Percentiles rank a stretch among this genome's conserved stretches.
These are phyloP conservation scores for Neria commutata DNA, from an alignment of 2,888 invertebrate species.

Conservation along the genomic window DNA sequence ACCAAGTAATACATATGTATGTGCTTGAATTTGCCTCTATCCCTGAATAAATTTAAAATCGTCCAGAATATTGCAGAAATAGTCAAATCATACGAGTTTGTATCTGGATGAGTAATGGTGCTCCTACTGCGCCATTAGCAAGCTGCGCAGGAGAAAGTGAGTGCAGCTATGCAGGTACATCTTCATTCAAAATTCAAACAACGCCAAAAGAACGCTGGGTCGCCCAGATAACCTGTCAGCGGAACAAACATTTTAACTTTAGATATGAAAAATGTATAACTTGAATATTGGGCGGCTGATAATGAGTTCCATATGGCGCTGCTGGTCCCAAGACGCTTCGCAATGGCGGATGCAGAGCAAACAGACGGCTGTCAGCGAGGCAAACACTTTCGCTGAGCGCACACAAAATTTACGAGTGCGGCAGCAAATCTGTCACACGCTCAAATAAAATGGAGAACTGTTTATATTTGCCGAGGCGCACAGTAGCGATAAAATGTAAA, in stretches of 20 bases:
- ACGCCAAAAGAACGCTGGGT: constrained; percentile 25
- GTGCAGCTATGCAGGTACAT: no score
- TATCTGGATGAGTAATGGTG: neutral
- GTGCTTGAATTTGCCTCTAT: no score
- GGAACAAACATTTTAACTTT: constrained; percentile 41
- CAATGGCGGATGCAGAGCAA: neutral
- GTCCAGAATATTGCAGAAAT: no score
- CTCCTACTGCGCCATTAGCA: neutral
- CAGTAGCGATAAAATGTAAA: constrained; percentile 54
- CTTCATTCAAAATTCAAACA: neutral
- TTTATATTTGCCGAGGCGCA: constrained; percentile 49
- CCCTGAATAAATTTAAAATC: no score
- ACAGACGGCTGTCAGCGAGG: neutral
- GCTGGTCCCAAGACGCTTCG: constrained; percentile 1
- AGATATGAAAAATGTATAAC: constrained; percentile 44
- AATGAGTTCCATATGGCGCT: constrained; percentile 38
- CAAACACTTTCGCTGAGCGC: constrained; percentile 1
- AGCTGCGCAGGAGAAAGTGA: neutral
- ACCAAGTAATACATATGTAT: no score
- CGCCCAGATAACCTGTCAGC: constrained; percentile 48
- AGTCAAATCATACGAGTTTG: no score
- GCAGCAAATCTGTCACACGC: constrained; percentile 53
- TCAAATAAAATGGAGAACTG: constrained; percentile 50
- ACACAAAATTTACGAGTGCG: constrained; percentile 25
- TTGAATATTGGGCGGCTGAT: no score